phyloP scores from a whole-genome alignment of 1,140 invertebrate species.

The Heliconius congener region DNA sequence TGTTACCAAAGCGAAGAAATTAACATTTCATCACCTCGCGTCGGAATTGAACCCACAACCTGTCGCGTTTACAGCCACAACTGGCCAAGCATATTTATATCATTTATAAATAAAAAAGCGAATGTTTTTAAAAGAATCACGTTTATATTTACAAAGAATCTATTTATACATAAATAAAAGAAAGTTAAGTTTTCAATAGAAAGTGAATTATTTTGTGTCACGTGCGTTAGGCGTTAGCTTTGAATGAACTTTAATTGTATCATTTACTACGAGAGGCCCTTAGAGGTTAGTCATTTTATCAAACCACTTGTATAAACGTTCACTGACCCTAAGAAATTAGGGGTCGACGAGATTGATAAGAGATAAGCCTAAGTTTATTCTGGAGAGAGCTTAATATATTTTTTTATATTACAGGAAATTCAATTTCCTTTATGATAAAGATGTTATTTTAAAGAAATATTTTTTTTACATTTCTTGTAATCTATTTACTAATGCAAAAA shows the following conservation, averaged over 20 bases:
- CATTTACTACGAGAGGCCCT: neutral
- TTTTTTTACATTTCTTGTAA: too few species aligned
- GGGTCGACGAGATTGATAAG: neutral
- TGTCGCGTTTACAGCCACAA: too few species aligned
- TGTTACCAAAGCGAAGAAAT: too few species aligned
- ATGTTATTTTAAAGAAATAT: too few species aligned
- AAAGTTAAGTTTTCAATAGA: neutral
- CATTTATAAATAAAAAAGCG: neutral
- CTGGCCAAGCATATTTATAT: too few species aligned
- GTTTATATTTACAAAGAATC: neutral
- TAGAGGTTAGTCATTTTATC: neutral
- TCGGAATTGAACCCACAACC: too few species aligned
- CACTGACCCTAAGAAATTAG: neutral
- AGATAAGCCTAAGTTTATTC: neutral
- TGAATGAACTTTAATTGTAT: neutral
- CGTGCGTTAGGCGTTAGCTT: conserved; percentile 7
- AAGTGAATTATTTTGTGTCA: neutral
- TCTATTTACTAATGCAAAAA: too few species aligned
- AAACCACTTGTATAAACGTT: neutral
- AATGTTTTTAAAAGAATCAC: neutral
- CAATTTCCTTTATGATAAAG: too few species aligned
- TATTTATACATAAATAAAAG: neutral
- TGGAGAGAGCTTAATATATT: neutral
- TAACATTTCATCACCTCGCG: too few species aligned
- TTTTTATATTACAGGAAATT: neutral